These are phyloP conservation scores for Neodiprion lecontei DNA, from an alignment of 1,140 invertebrate species.

Conservation along the genomic window DNA sequence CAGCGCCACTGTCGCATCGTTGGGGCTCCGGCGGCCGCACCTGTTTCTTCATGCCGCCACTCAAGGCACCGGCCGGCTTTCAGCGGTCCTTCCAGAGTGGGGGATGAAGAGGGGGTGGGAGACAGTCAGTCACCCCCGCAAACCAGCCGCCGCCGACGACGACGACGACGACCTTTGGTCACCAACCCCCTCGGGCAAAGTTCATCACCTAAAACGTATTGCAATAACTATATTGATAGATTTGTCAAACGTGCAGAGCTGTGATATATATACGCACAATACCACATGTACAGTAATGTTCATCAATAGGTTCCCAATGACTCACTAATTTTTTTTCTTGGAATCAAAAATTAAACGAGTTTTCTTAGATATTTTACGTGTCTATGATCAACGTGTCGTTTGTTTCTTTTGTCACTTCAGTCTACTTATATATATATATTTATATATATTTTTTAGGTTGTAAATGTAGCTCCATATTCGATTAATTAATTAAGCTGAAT, in stretches of 20 bases:
- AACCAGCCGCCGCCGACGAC: not conserved
- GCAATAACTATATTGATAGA: too few relatives aligned
- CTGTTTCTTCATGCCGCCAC: slow-evolving; percentile 35
- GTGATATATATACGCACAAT: not conserved
- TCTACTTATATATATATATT: not conserved
- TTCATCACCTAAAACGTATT: too few relatives aligned
- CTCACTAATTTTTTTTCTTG: too few relatives aligned
- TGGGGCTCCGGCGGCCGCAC: slow-evolving; percentile 50
- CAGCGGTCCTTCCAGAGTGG: not conserved
- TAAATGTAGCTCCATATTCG: not conserved
- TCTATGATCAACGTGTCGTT: not conserved
- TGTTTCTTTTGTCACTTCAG: not conserved
- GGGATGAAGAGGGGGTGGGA: not conserved
- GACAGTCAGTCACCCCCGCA: not conserved
- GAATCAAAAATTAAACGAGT: too few relatives aligned
- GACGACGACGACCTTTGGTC: slow-evolving; percentile 11
- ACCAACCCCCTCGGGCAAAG: not conserved
- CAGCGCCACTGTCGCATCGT: slow-evolving; percentile 35
- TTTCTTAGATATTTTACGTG: too few relatives aligned
- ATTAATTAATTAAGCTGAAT: too few relatives aligned
- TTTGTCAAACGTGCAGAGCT: not conserved
- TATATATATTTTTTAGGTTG: not conserved
- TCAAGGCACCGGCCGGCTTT: slow-evolving; percentile 19
- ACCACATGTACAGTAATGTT: not conserved
- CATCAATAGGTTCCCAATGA: not conserved